Percentiles rank a stretch among this genome's conserved stretches.
These are phyloP conservation scores for Caracal caracal DNA, from an alignment of 2,113 vertebrate species.

Conservation along the genomic window DNA sequence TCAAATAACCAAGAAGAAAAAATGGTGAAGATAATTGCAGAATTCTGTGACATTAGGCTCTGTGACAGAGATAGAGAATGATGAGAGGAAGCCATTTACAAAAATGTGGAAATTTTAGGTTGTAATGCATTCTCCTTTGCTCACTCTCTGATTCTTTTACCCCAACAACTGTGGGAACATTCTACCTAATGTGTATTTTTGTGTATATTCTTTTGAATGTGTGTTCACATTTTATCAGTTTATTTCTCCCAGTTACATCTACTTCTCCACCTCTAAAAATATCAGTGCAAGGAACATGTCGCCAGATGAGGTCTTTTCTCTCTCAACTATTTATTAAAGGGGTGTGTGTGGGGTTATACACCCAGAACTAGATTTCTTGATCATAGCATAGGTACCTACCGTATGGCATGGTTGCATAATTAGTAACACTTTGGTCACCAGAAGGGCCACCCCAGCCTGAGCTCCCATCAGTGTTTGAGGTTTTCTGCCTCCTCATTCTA, in stretches of 20 bases:
- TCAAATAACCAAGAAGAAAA: neutral
- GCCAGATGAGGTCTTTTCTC: neutral
- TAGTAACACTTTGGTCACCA: neutral
- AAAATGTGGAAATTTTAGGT: neutral
- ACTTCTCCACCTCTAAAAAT: neutral
- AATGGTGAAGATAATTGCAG: neutral
- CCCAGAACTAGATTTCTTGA: neutral
- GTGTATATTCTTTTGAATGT: neutral
- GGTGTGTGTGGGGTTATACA: accelerated
- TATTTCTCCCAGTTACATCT: neutral
- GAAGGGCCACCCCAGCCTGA: neutral
- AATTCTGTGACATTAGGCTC: neutral
- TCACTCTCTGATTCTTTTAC: neutral
- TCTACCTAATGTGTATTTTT: neutral
- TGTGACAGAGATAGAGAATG: neutral
- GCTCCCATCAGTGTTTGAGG: neutral
- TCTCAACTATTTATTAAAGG: neutral
- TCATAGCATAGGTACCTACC: no score
- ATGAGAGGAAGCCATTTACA: neutral
- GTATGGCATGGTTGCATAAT: neutral
- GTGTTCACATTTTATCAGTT: neutral
- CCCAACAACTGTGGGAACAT: neutral
- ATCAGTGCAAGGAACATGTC: neutral
- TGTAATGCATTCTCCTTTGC: neutral
- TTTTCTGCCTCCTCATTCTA: neutral